These are phyloP conservation scores for Theodoxus fluviatilis DNA, from an alignment of 2,888 invertebrate genomes.

Conservation along the genomic window DNA sequence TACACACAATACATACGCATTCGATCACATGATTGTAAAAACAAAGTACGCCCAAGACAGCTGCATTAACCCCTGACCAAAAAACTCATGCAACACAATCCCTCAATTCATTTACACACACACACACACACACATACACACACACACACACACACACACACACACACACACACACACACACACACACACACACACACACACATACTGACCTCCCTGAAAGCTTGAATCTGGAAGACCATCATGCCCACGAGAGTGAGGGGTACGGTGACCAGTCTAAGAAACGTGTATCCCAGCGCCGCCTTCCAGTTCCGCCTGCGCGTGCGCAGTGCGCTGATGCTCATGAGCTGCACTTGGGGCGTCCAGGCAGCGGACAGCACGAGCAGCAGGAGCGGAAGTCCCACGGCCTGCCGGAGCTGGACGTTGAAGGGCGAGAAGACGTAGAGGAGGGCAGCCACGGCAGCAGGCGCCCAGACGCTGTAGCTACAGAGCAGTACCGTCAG, in stretches of 20 bases:
- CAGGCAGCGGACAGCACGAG: slow-evolving; percentile 38
- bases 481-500: slow-evolving; percentile 30
- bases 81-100: too few relatives aligned
- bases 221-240: slow-evolving; percentile 35
- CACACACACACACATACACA: background rate
- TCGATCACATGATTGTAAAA: too few relatives aligned
- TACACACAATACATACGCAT: too few relatives aligned
- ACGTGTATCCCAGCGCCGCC: slow-evolving; percentile 37
- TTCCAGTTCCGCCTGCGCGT: slow-evolving; percentile 34
- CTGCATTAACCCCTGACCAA: too few relatives aligned
- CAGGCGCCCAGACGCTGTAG: slow-evolving; percentile 30
- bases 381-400: slow-evolving; percentile 36
- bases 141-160: too few relatives aligned
- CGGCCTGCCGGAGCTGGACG: slow-evolving; percentile 35
- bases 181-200: too few relatives aligned
- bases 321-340: slow-evolving; percentile 31
- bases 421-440: slow-evolving; percentile 34
- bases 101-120: too few relatives aligned
- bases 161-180: too few relatives aligned
- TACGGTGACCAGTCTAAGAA: slow-evolving; percentile 33
- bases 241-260: slow-evolving; percentile 33
- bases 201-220: too few relatives aligned
- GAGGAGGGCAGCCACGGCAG: slow-evolving; percentile 32
- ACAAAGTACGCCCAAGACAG: too few relatives aligned
- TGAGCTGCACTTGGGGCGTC: slow-evolving; percentile 37